Percentiles rank a stretch among this genome's conserved stretches.
Conservation (phyloP, 2,888 invertebrate species). For the Galeopsomyia nigrocyanea region DNA sequence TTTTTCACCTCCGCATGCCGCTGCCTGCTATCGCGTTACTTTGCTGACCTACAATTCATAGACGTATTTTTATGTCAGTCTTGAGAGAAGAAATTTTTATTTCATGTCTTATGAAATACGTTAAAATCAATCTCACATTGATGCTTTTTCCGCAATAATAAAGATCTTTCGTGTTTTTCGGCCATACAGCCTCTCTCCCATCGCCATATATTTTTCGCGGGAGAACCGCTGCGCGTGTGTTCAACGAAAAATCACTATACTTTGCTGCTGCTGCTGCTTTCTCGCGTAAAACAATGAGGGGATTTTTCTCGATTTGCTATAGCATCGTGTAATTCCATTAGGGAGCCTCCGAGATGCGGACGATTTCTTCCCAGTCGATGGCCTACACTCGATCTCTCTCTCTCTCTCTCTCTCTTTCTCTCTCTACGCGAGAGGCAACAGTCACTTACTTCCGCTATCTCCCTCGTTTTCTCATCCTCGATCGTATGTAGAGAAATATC, state of each 20-base stretch:
- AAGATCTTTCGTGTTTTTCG: too few species aligned
- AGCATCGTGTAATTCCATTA: slow-evolving; percentile 52
- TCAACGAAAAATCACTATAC: slow-evolving; percentile 18
- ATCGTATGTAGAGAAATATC: slow-evolving; percentile 27
- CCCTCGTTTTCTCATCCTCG: slow-evolving; percentile 15
- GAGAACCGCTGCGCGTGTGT: not conserved
- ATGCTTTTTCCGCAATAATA: too few species aligned
- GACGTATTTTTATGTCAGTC: too few species aligned
- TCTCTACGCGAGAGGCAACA: slow-evolving; percentile 1
- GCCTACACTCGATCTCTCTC: slow-evolving; percentile 36
- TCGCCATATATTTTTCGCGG: slow-evolving; percentile 10
- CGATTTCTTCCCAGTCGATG: slow-evolving; percentile 47
- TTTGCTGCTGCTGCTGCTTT: slow-evolving; percentile 21
- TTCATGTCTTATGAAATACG: not conserved
- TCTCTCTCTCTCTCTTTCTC: too few species aligned
- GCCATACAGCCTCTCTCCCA: not conserved
- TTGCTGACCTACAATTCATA: too few species aligned
- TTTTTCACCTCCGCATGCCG: too few species aligned
- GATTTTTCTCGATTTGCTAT: slow-evolving; percentile 30
- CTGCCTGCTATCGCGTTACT: too few species aligned
- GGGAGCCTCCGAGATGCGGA: slow-evolving; percentile 26
- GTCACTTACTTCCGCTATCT: slow-evolving; percentile 33
- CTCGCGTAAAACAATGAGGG: slow-evolving; percentile 37
- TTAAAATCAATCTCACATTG: not conserved
- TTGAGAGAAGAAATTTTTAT: not conserved